Conservation (phyloP, 2,888 invertebrate species). For the Hirtodrosophila cameraria region DNA sequence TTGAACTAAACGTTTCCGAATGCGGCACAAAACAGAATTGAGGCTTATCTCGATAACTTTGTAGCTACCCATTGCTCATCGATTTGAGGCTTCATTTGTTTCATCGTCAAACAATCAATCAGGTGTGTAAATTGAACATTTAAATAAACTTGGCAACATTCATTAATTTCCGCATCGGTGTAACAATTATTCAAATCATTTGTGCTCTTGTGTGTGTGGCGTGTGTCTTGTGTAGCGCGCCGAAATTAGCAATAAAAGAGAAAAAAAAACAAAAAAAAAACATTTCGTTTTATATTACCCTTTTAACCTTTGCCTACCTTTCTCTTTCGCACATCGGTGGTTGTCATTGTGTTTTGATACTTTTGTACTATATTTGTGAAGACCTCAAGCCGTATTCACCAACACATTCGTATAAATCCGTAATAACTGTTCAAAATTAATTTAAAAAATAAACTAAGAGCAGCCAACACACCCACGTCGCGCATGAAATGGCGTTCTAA, state of each 20-base stretch:
- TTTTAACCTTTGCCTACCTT: conserved; percentile 76
- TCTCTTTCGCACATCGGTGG: conserved; percentile 79
- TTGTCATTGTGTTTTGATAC: conserved; percentile 63
- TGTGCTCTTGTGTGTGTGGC: not conserved
- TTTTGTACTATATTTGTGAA: conserved; percentile 32
- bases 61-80: too few relatives aligned
- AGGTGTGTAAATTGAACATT: conserved; percentile 18
- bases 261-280: conserved; percentile 30
- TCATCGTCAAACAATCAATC: conserved; percentile 15
- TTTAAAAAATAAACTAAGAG: too few relatives aligned
- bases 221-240: conserved; percentile 8
- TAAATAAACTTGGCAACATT: conserved; percentile 56
- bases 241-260: conserved; percentile 34
- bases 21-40: not conserved
- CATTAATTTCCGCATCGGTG: conserved; percentile 31
- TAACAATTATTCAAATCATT: conserved; percentile 6
- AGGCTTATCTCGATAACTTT: conserved; percentile 19
- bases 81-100: too few relatives aligned
- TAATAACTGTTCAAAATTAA: too few relatives aligned
- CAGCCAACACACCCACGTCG: conserved; percentile 24
- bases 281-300: conserved; percentile 29
- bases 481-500: conserved; percentile 61
- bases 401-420: conserved; percentile 17
- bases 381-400: conserved; percentile 17
- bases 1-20: not conserved